Base-by-base conservation (phyloP, 1,140 invertebrate genomes). In the Drosophila paulistorum region DNA sequence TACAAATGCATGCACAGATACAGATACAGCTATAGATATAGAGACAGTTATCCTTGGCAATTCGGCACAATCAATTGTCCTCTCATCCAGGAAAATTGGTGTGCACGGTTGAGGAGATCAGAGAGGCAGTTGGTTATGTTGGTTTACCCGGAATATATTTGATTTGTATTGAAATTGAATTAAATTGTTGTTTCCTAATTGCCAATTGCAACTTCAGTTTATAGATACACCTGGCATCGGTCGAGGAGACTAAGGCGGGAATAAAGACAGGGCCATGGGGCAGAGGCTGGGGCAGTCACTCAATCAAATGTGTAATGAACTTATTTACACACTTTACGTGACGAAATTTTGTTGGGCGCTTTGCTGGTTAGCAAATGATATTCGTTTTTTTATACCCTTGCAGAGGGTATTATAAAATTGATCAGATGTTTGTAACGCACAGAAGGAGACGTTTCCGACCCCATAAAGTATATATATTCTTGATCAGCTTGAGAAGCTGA, bases 281-380 rank as follows among this genome's bases (percentile, higher is more conserved):
- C 11, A 23, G 45, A 11, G 13, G 45, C 57, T 20, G 39, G 14
- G 48, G 30, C 51, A 61, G 17, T 20, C 67, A 64, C 82, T 79
- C 83, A 87, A 85, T 87, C 79, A 87, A 86, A 86, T 76, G 69
- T 67, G 79, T 87, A 82, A 87, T 86, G 79, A 87, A 86, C 65
- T 79, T 87, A 86, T 87, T 86, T 87, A 86, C 79, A 86, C 83
- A 86, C 82, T 86, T 87, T 86, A 72, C 82, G 82, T 86, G 82
- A 79, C 82, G 76, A 72, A 87, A 87, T 87, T 70, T 51, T 65
- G 74, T 73, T 80, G 76, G 69, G 67, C 66, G 67, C 35, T 67
- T 37, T 68, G 79, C 69, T 69, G 76, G 64, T 61, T 65, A 51
- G 55, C 63, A 89, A 89, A 87, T 84, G 73, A 89, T 77, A 87